Conservation (phyloP, 1,140 invertebrate genomes). For the Acromyrmex charruanus region DNA sequence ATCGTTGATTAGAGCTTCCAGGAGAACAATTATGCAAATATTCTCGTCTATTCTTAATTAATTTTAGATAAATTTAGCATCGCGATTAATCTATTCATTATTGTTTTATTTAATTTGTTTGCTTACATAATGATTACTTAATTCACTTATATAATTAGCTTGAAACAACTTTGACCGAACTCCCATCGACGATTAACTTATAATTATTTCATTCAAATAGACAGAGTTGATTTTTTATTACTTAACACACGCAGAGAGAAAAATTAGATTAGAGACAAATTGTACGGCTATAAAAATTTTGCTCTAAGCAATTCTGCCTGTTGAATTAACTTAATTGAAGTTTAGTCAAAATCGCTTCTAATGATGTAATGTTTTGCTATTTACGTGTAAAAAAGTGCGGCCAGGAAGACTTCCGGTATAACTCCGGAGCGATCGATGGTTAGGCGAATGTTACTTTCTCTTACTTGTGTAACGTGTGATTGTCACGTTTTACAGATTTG, state of each 20-base stretch:
- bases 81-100: background rate
- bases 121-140: background rate
- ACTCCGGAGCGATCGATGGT: background rate
- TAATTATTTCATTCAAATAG: background rate
- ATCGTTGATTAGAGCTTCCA: background rate
- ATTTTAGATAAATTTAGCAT: background rate
- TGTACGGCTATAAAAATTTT: background rate
- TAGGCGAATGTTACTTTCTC: slow-evolving; percentile 38
- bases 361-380: background rate
- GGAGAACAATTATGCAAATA: background rate
- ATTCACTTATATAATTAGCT: background rate
- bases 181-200: background rate
- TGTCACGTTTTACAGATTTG: slow-evolving; percentile 35
- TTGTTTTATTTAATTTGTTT: background rate
- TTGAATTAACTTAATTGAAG: background rate
- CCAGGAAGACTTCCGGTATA: slow-evolving; percentile 32
- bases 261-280: background rate
- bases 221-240: too few relatives aligned
- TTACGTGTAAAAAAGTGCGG: background rate
- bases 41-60: background rate
- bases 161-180: background rate
- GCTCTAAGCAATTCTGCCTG: background rate
- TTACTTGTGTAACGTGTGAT: slow-evolving; percentile 28
- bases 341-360: background rate
- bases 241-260: too few relatives aligned